These are phyloP conservation scores for Shargacucullia verbasci DNA, from an alignment of 2,888 invertebrate species.

Conservation along the genomic window DNA sequence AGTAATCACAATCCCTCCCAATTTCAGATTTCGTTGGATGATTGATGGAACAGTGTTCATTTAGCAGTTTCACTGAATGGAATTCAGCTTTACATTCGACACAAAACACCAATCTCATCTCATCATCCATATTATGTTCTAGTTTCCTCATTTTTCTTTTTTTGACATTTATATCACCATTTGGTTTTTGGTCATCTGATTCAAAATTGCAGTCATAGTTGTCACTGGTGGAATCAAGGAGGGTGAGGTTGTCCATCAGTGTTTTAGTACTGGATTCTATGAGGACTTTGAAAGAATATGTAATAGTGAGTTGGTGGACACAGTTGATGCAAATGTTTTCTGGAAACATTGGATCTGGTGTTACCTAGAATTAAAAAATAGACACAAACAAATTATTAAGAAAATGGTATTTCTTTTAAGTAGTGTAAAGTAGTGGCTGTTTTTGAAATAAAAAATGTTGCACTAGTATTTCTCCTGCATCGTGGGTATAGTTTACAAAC, in stretches of 20 bases:
- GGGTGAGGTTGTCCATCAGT: slow-evolving; percentile 62
- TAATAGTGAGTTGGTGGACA: slow-evolving; percentile 82
- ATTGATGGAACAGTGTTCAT: slow-evolving; percentile 74
- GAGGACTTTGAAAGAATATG: slow-evolving; percentile 83
- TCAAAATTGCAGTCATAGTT: slow-evolving; percentile 71
- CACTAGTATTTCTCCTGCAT: too few species aligned
- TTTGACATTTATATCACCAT: slow-evolving; percentile 53
- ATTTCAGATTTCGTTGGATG: slow-evolving; percentile 73
- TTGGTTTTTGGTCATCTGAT: slow-evolving; percentile 66
- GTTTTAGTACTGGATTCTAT: slow-evolving; percentile 78
- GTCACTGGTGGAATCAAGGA: slow-evolving; percentile 66
- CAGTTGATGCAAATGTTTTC: slow-evolving; percentile 81
- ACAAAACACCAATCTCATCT: slow-evolving; percentile 71
- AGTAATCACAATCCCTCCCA: slow-evolving; percentile 84
- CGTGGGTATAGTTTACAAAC: too few species aligned
- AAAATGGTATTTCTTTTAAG: too few species aligned
- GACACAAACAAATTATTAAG: too few species aligned
- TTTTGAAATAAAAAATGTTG: too few species aligned
- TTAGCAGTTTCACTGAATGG: slow-evolving; percentile 67
- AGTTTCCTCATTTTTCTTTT: slow-evolving; percentile 56
- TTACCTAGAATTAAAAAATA: slow-evolving; percentile 46
- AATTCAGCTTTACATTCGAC: slow-evolving; percentile 83
- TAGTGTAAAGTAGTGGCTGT: too few species aligned
- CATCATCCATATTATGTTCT: slow-evolving; percentile 54
- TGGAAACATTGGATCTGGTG: slow-evolving; percentile 71